Evolutionary conservation across 2,888 invertebrate species (phyloP), one percentile per base, ranked within the genome.

Genomic region (Drosophila leonis): DNA sequence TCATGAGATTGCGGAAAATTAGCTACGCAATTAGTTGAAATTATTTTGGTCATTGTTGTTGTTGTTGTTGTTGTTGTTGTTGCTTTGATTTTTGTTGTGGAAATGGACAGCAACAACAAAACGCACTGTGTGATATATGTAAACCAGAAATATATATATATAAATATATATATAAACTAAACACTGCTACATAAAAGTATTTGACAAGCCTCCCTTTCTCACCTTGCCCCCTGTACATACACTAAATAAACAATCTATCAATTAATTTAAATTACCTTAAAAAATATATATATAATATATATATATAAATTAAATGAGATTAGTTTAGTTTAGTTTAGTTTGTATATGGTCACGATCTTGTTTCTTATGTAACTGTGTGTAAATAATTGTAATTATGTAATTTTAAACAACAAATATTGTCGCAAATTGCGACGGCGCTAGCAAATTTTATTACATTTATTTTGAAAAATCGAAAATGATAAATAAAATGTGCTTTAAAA

Each of bases 61-160:
- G 65, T 72, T 72, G 71, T 55, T 75, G 56, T 71, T 70, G 65
- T 71, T 61, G 54, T 24, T 71, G 71, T 80, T 71, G 68, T 68
- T 72, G 71, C 61, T 72, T 75, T 75, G 78, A 70, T 75, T 78
- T 64, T 68, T 73, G 69, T 70, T 78, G 70, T 81, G 80, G 82
- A 75, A 82, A 74, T 72, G 81, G 60, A 56, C 65, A 68, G 48
- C 70, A 67, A 46, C 71, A 78, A 60, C 81, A 67, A 65, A 77
- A 71, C 72, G 72, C 82, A 76, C 72, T 74, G 83, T 90, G 91
- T 91, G 90, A 91, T 88, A 88, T 84, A 81, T 83, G 83, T 86
- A 81, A 78, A 77, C 62, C 74, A 80, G 41, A 64, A 72, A 31
- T 27, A 54, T 61, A 61, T 52, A 65, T 64, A 75, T 59, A 68